These are phyloP conservation scores for Azemiops feae DNA, from an alignment of 2,113 vertebrate genomes.

Conservation along the genomic window DNA sequence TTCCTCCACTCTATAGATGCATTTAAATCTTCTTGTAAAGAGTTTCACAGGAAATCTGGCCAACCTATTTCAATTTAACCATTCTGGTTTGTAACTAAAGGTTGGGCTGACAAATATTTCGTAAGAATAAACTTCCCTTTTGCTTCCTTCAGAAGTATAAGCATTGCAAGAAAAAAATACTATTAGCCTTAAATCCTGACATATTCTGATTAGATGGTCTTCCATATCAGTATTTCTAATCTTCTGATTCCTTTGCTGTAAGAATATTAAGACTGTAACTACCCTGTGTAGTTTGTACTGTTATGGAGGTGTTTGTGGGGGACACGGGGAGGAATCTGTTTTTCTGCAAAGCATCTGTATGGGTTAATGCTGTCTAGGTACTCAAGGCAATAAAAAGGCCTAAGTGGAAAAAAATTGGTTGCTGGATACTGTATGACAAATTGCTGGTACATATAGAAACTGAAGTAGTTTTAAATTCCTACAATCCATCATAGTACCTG, in stretches of 20 bases:
- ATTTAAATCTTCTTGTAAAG: background rate
- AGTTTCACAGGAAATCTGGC: rapidly evolving
- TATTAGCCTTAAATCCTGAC: background rate
- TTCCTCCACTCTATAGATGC: background rate
- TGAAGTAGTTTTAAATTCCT: conserved; percentile 14
- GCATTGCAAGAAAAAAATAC: background rate
- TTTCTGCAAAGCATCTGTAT: background rate
- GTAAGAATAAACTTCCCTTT: conserved; percentile 19
- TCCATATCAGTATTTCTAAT: background rate
- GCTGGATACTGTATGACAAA: background rate
- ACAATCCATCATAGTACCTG: conserved; percentile 44
- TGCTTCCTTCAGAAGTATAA: background rate
- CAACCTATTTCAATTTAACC: background rate
- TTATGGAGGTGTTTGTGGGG: background rate
- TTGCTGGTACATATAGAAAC: background rate
- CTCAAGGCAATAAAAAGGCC: background rate
- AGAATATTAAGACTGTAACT: background rate
- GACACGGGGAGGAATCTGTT: background rate
- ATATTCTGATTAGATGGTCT: background rate
- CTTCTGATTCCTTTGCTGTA: background rate
- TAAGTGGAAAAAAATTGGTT: background rate
- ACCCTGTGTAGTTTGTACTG: background rate
- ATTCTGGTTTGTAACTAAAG: background rate
- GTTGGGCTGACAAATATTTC: conserved; percentile 27
- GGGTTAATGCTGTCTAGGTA: background rate